Conservation (phyloP, 2,797 vertebrate genomes). For the Pipistrellus kuhlii region DNA sequence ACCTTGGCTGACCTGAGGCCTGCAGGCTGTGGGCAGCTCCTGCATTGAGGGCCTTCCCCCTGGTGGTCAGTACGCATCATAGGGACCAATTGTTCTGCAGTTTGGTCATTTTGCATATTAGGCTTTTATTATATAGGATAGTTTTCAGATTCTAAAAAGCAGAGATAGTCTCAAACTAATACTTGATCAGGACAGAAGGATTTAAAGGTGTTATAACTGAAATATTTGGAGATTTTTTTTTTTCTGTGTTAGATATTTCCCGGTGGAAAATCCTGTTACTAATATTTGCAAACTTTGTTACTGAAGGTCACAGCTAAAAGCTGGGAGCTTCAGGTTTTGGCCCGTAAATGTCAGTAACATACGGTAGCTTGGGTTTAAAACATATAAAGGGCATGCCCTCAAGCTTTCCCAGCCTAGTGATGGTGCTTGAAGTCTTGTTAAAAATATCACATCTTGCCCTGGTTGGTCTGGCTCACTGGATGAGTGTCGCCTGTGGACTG, state of each 20-base stretch:
- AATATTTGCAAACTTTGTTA: background rate
- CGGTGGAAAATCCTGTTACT: background rate
- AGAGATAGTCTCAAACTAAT: background rate
- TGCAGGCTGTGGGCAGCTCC: no score
- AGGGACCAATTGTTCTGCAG: rapidly evolving
- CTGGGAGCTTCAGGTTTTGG: background rate
- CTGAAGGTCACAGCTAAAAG: background rate
- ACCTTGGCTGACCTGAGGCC: no score
- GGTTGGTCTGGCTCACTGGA: no score
- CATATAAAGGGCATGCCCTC: background rate
- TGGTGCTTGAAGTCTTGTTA: no score
- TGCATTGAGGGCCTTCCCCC: no score
- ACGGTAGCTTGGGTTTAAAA: background rate
- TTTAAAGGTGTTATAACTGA: background rate
- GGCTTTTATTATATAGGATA: no score
- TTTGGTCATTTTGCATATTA: no score
- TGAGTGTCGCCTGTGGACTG: no score
- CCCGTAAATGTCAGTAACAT: background rate
- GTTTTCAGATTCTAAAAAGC: background rate
- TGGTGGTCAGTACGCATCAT: no score
- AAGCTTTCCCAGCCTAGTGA: no score
- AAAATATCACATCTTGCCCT: no score
- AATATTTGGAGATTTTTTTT: background rate
- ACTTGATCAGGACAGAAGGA: background rate
- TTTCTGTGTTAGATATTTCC: background rate